Evolutionary conservation across 1,140 invertebrate species (phyloP), one percentile per base, ranked within the genome.

Genomic region (Homarus americanus): DNA sequence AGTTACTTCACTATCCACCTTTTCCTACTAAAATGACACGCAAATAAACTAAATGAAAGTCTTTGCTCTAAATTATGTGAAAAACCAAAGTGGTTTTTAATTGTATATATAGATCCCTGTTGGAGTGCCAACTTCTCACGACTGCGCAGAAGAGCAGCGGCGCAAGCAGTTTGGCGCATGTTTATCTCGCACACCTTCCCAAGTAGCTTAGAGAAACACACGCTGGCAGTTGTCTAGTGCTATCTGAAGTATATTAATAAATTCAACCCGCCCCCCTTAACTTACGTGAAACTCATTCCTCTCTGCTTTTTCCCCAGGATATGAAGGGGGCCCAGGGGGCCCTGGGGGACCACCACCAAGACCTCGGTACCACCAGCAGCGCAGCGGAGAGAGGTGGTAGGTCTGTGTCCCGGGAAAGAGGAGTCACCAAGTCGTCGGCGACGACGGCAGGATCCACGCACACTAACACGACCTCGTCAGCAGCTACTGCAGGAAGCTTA

Each of bases 321-420:
- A 92, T 76, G 92, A 92, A 80, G 92, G 92, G 69, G 82, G 75
- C 72, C 78, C 78, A 66, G 87, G 78, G 73, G 88, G 88, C 41
- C 88, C 88, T 32, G 80, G 88, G 80, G 83, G 91, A 87, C 92
- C 92, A 40, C 84, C 89, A 87, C 79, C 85, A 87, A 91, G 91
- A 91, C 92, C 92, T 24, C 58, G 92, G 86, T 75, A 78, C 76
- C 86, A 91, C 10, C 87, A 80, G 58, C 88, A 83, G 53, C 89
- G 82, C 79, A n/a, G 88, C 53, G 92, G 92, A 91, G 92, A 92
- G 92, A 92, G 88, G 89, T 91, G 89, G 92, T 92, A 92, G 92
- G 63, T 92, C 92, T 3, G 85, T 92, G 73, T 92, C 92, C 9
- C 53, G 92, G 63, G 92, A 92, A 49, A 53, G 92, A 44, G 63